Evolutionary conservation across 2,797 vertebrate genomes (phyloP).

Genomic region (Anabas testudineus): DNA sequence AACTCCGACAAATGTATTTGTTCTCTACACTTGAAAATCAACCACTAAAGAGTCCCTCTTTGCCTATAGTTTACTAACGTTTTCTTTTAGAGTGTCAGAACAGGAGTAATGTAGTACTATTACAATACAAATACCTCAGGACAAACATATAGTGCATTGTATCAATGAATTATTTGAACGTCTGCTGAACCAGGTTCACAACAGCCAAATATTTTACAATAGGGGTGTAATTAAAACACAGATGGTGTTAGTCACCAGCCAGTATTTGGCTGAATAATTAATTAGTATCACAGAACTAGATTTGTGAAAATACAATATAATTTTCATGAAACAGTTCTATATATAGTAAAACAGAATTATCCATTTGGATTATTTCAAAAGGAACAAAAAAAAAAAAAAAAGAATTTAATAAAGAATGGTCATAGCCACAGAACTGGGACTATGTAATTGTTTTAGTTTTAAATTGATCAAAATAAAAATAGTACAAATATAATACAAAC

Average conservation of each 20-base stretch:
- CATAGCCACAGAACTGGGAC: background rate
- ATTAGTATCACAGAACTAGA: background rate
- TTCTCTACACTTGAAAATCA: background rate
- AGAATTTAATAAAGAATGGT: background rate
- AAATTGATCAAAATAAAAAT: background rate
- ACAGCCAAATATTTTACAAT: background rate
- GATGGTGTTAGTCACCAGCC: background rate
- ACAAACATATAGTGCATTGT: background rate
- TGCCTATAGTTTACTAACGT: background rate
- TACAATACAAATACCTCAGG: background rate
- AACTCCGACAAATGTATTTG: background rate
- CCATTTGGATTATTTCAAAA: background rate
- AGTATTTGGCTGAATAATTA: background rate
- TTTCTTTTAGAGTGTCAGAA: constrained; percentile 12
- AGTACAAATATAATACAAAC: background rate
- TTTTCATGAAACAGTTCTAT: background rate
- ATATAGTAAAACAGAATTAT: background rate
- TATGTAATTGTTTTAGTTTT: background rate
- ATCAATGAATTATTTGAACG: constrained; percentile 1
- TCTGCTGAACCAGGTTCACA: constrained; percentile 5
- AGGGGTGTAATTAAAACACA: constrained; percentile 8
- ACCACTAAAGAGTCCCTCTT: background rate
- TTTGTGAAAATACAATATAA: background rate
- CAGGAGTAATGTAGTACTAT: background rate
- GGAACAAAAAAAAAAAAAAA: background rate